Evolutionary conservation across 1,140 invertebrate species (phyloP), one percentile per base, ranked within the genome.

Genomic region (Drosophila aff.): DNA sequence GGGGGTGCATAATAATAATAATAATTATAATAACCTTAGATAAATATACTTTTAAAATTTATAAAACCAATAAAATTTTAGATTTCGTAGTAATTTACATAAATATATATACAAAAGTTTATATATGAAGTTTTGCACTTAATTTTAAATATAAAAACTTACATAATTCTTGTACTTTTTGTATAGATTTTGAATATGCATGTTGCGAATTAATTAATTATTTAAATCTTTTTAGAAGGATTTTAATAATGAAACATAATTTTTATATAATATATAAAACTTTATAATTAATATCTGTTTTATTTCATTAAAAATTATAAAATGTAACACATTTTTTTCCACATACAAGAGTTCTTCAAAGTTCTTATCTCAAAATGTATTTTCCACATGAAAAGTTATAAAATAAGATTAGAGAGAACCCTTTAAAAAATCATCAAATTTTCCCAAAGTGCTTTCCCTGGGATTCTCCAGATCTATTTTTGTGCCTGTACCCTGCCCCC

Each of bases 391-490:
- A 52, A 33, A 33, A 33, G 0, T 33, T 15, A 13, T 4, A 10
- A 11, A 18, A 31, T 18, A 33, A 33, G n/a, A 4, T 36, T 28
- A 6, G 0, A 28, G 26, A 1, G 4, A 44, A 15, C 23, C 16
- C 23, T 26, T 59, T 28, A 8, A 8, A 61, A 61, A n/a, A n/a
- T 28, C 1, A n/a, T 41, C 38, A 23, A 21, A 71, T 66, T 80
- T 47, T 65, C 41, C 38, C 2, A 50, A 44, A 59, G 21, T 75
- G 38, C n/a, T 50, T 41, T 61, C 47, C 49, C 38, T 71, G 77
- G 71, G 65, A 63, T 66, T 64, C 21, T 58, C 36, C 40, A 78
- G 18, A 58, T 81, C 81, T 87, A 84, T 87, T 89, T 87, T 66
- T 68, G 73, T 36, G 2, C 23, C 15, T n/a, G 40, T 43, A 31